phyloP scores from a whole-genome alignment of 2,888 invertebrate species.

The Mythimna loreyi region DNA sequence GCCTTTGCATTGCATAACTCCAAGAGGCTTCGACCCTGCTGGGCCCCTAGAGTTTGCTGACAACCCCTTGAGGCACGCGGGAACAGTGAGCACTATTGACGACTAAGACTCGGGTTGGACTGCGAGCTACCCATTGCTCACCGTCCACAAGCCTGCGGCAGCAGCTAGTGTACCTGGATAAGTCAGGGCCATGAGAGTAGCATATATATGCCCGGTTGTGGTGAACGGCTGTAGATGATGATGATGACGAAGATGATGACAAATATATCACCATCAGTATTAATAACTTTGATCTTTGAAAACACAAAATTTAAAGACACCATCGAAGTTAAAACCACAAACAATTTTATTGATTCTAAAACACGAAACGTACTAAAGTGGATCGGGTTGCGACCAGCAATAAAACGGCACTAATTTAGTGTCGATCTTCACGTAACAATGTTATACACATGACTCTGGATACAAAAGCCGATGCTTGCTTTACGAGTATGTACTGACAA shows the following conservation, averaged over 20 bases:
- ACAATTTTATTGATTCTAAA: constrained; percentile 49
- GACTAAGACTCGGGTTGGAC: too few relatives aligned
- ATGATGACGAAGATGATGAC: not conserved
- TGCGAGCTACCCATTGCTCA: too few relatives aligned
- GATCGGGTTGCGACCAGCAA: constrained; percentile 46
- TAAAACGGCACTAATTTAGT: constrained; percentile 54
- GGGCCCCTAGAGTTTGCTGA: too few relatives aligned
- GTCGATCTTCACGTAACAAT: constrained; percentile 74
- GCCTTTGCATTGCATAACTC: too few relatives aligned
- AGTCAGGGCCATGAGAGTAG: not conserved
- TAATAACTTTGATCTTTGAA: not conserved
- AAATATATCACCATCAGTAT: not conserved
- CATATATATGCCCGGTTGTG: not conserved
- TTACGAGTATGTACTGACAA: constrained; percentile 83
- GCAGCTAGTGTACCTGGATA: not conserved
- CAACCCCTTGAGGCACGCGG: too few relatives aligned
- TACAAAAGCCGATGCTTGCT: constrained; percentile 80
- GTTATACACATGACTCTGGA: constrained; percentile 77
- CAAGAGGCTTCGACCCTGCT: too few relatives aligned
- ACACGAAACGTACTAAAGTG: constrained; percentile 27
- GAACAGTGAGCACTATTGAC: too few relatives aligned
- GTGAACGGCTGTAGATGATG: not conserved
- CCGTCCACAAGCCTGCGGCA: too few relatives aligned
- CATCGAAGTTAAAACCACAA: constrained; percentile 16
- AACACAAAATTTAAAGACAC: not conserved